phyloP scores from a whole-genome alignment of 2,113 vertebrate species.

The Mus spicilegus region DNA sequence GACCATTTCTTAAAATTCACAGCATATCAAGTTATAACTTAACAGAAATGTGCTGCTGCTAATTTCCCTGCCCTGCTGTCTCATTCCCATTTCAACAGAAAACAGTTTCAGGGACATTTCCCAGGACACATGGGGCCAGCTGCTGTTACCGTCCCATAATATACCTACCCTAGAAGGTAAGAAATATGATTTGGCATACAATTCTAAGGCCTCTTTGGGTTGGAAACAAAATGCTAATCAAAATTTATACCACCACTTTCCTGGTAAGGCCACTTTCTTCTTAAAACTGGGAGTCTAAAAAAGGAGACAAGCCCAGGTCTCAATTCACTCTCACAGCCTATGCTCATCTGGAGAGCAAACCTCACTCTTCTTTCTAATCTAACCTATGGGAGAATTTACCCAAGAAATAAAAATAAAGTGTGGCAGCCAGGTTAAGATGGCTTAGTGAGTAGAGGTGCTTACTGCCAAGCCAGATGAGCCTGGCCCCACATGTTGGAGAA shows the following conservation, averaged over 20 bases:
- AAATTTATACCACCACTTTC: background rate
- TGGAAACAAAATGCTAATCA: conserved; percentile 18
- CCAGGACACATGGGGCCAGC: background rate
- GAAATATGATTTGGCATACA: background rate
- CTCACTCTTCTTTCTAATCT: background rate
- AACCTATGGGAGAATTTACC: background rate
- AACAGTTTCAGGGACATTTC: conserved; percentile 37
- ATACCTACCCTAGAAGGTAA: conserved; percentile 31
- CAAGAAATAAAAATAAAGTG: background rate
- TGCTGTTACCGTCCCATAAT: background rate
- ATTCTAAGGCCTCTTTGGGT: conserved; percentile 37
- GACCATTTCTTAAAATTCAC: conserved; percentile 52
- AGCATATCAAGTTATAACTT: conserved; percentile 2
- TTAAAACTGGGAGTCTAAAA: background rate
- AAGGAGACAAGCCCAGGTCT: background rate
- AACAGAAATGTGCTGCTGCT: conserved; percentile 13
- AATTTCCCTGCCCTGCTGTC: conserved; percentile 8
- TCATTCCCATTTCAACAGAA: background rate
- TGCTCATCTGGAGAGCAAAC: background rate
- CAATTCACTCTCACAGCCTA: background rate
- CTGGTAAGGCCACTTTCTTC: background rate
- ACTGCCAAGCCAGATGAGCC: background rate
- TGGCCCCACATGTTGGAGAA: background rate
- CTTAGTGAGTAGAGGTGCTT: background rate
- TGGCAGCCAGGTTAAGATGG: background rate